Percentiles rank a stretch among this genome's conserved stretches.
Evolutionary conservation across 2,797 vertebrate species (phyloP).

Genomic region (Otus scops): DNA sequence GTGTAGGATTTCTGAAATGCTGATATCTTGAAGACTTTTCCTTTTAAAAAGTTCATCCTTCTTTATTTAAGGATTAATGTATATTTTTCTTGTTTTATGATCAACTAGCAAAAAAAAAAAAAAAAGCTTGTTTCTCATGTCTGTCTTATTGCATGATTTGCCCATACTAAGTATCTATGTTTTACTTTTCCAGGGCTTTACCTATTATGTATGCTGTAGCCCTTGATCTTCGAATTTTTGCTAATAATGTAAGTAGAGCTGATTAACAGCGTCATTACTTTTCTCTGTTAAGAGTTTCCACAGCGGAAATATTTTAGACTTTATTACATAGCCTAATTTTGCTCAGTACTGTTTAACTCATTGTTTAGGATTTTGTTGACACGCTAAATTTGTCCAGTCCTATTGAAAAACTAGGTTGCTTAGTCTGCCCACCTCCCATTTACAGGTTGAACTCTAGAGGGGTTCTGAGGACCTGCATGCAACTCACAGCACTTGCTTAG

Average conservation of each 20-base stretch:
- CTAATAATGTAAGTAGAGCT: conserved; percentile 88
- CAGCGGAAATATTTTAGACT: background rate
- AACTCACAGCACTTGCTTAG: background rate
- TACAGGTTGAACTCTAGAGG: background rate
- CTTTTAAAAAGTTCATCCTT: background rate
- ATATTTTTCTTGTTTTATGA: background rate
- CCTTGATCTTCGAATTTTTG: conserved; percentile 92
- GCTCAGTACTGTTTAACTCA: background rate
- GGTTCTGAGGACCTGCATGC: background rate
- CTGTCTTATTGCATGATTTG: background rate
- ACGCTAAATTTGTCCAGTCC: background rate
- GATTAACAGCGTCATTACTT: background rate
- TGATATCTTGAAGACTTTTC: background rate
- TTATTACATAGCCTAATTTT: background rate
- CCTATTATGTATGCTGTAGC: conserved; percentile 93
- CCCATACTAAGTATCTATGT: background rate
- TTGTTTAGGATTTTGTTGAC: background rate
- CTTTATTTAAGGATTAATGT: background rate
- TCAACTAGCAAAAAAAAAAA: background rate
- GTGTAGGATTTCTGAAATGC: background rate
- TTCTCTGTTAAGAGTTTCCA: background rate
- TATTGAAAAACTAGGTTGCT: background rate
- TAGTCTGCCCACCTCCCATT: background rate
- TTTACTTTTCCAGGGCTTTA: conserved; percentile 83
- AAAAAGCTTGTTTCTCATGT: background rate